phyloP scores from a whole-genome alignment of 2,797 vertebrate species.

The Poliocrania exsul region DNA sequence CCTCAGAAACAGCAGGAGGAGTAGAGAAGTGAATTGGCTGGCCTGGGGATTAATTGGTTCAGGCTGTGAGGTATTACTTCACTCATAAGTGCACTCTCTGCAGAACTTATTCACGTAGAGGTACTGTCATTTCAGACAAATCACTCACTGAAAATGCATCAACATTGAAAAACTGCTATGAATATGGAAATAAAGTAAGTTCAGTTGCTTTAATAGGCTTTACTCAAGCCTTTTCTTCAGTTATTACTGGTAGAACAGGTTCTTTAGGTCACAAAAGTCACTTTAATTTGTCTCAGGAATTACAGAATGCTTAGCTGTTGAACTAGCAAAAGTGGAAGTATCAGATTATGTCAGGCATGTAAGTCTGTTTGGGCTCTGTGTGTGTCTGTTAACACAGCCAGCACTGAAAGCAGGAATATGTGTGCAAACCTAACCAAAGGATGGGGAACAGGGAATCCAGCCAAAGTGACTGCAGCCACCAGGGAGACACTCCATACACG shows the following conservation, averaged over 20 bases:
- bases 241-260: not conserved
- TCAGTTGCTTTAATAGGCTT: not conserved
- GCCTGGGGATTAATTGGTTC: not conserved
- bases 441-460: not conserved
- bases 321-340: not conserved
- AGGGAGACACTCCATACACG: not conserved
- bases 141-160: not conserved
- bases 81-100: not conserved
- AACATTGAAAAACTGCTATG: not conserved
- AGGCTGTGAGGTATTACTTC: not conserved
- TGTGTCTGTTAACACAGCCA: not conserved
- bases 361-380: not conserved
- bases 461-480: rapidly evolving
- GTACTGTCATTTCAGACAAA: not conserved
- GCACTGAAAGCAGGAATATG: not conserved
- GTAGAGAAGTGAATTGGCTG: not conserved
- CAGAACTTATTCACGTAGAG: not conserved
- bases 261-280: not conserved
- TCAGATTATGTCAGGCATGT: not conserved
- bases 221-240: not conserved
- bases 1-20: not conserved
- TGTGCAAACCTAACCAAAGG: not conserved
- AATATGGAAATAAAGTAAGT: not conserved
- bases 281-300: not conserved
- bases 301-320: not conserved